Percentiles rank a stretch among this genome's conserved stretches.
These are phyloP conservation scores for Melanotaenia duboulayi DNA, from an alignment of 2,113 vertebrate genomes.

Conservation along the genomic window DNA sequence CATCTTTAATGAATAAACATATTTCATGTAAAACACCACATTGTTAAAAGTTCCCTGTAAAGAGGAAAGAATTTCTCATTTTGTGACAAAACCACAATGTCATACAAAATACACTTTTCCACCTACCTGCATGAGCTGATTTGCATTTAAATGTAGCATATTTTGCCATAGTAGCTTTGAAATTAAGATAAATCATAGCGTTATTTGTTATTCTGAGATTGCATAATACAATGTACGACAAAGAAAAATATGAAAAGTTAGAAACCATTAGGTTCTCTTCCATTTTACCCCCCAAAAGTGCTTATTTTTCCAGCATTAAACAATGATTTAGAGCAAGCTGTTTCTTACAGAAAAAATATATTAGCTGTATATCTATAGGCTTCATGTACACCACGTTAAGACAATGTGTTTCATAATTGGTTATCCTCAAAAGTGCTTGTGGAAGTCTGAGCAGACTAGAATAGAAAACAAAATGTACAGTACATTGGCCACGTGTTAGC, in stretches of 20 bases:
- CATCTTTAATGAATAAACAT: slow-evolving; percentile 67
- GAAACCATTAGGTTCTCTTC: slow-evolving; percentile 55
- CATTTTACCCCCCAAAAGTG: slow-evolving; percentile 58
- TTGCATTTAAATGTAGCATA: slow-evolving; percentile 53
- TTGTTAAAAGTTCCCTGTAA: slow-evolving; percentile 70
- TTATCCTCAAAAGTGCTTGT: slow-evolving; percentile 76
- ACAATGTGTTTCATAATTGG: slow-evolving; percentile 68
- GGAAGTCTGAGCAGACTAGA: slow-evolving; percentile 69
- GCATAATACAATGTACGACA: slow-evolving; percentile 51
- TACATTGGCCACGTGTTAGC: slow-evolving; percentile 75
- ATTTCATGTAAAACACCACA: slow-evolving; percentile 71
- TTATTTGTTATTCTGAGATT: slow-evolving; percentile 49
- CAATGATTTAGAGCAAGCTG: slow-evolving; percentile 64
- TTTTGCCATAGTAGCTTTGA: slow-evolving; percentile 55
- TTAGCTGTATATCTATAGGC: slow-evolving; percentile 63
- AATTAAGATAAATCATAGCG: slow-evolving; percentile 49
- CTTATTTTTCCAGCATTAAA: slow-evolving; percentile 54
- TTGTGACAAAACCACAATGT: slow-evolving; percentile 68
- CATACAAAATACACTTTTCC: slow-evolving; percentile 70
- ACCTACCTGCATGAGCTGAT: slow-evolving; percentile 53
- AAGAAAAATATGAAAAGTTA: slow-evolving; percentile 39
- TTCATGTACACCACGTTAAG: slow-evolving; percentile 69
- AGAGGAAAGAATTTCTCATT: slow-evolving; percentile 51
- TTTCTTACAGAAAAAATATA: slow-evolving; percentile 70
- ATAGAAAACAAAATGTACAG: slow-evolving; percentile 76